Evolutionary conservation across 2,113 vertebrate species (phyloP).

Genomic region (Excalfactoria chinensis): DNA sequence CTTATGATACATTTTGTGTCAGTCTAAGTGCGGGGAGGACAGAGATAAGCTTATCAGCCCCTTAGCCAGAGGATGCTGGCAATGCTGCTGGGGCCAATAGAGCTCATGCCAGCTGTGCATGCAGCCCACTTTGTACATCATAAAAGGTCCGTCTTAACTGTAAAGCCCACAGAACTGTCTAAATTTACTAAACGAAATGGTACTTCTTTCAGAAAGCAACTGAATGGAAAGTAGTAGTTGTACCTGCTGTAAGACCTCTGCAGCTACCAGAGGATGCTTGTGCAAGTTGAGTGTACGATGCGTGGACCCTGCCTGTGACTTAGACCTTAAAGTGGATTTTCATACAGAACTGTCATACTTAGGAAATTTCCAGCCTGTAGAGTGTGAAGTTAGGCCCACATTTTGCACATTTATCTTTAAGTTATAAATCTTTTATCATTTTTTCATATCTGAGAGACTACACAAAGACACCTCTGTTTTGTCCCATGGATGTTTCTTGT

Average conservation of each 20-base stretch:
- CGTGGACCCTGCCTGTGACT: neutral
- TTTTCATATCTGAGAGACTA: neutral
- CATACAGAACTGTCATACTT: neutral
- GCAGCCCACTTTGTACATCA: neutral
- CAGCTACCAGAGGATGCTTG: neutral
- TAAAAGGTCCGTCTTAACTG: neutral
- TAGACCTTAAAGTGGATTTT: slow-evolving; percentile 35
- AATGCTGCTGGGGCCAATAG: neutral
- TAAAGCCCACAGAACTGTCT: neutral
- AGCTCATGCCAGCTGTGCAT: neutral
- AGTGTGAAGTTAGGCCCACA: neutral
- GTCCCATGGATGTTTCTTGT: neutral
- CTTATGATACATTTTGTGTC: neutral
- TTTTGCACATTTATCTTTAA: neutral
- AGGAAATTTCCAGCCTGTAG: neutral
- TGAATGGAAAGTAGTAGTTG: neutral
- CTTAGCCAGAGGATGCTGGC: neutral
- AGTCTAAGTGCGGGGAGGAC: neutral
- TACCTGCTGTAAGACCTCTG: neutral
- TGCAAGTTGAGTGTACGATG: neutral
- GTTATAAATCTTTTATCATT: neutral
- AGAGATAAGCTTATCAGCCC: neutral
- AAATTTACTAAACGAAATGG: slow-evolving; percentile 1
- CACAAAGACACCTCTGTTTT: neutral
- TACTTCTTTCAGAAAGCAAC: neutral